These are phyloP conservation scores for Sciurus vulgaris DNA, from an alignment of 2,797 vertebrate species.

Conservation along the genomic window DNA sequence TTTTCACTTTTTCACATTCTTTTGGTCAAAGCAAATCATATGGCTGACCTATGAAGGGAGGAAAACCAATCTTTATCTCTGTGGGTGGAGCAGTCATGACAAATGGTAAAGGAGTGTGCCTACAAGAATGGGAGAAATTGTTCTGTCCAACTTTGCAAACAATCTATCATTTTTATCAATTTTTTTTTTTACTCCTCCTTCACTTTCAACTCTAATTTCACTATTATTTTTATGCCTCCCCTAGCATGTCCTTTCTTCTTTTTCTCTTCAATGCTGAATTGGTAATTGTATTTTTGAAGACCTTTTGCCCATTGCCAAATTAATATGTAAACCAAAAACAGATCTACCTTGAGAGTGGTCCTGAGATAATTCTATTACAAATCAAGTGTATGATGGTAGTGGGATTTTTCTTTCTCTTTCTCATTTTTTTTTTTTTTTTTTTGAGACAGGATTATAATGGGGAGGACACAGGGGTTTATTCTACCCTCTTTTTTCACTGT, in stretches of 20 bases:
- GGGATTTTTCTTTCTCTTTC: neutral
- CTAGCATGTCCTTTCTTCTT: neutral
- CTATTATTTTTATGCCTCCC: conserved; percentile 22
- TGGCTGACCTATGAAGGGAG: neutral
- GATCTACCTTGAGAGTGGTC: neutral
- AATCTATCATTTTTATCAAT: neutral
- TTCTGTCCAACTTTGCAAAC: neutral
- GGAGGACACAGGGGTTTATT: neutral
- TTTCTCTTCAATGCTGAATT: conserved; percentile 14
- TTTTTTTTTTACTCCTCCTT: neutral
- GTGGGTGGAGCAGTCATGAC: neutral
- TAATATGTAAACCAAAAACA: neutral
- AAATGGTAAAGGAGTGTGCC: neutral
- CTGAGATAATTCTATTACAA: neutral
- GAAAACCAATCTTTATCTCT: neutral
- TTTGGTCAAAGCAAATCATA: neutral
- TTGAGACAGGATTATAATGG: no score
- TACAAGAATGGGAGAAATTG: neutral
- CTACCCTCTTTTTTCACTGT: neutral
- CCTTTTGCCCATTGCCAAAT: neutral
- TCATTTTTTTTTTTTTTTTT: neutral
- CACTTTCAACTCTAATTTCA: neutral
- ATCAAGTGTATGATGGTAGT: neutral
- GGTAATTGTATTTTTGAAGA: conserved; percentile 9
- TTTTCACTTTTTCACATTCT: neutral